Evolutionary conservation across 2,797 vertebrate species (phyloP).

Genomic region (Crenuchus spilurus): DNA sequence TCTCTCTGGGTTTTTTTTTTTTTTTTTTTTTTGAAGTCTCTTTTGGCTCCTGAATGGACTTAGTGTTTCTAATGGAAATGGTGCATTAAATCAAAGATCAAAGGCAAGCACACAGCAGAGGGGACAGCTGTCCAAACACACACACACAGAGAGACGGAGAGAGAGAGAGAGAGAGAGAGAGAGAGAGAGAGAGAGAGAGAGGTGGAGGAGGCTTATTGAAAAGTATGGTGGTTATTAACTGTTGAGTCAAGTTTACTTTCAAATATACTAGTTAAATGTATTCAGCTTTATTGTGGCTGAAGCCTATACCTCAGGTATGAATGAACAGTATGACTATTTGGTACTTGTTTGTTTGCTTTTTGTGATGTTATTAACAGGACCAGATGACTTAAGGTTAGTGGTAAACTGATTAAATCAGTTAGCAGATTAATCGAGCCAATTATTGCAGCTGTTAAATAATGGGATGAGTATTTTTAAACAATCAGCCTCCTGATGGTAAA

Average conservation of each 20-base stretch:
- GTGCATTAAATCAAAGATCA: conserved; percentile 62
- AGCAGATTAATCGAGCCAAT: too few species aligned
- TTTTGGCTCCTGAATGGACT: conserved; percentile 58
- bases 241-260: conserved; percentile 60
- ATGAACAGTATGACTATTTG: neutral
- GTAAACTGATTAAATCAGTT: too few species aligned
- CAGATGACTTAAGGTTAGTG: neutral
- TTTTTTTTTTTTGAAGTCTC: conserved; percentile 55
- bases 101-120: conserved; percentile 54
- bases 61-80: conserved; percentile 64
- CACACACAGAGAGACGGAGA: conserved; percentile 29
- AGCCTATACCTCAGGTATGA: conserved; percentile 5
- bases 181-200: too few species aligned
- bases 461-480: too few species aligned
- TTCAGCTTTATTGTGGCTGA: neutral
- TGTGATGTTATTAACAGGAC: neutral
- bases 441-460: too few species aligned
- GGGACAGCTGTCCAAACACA: conserved; percentile 61
- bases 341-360: neutral
- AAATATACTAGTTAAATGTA: conserved; percentile 69
- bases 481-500: too few species aligned
- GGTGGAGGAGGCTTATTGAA: conserved; percentile 61
- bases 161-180: conserved; percentile 53
- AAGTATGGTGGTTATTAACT: conserved; percentile 63
- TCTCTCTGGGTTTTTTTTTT: conserved; percentile 47